Evolutionary conservation across 2,888 invertebrate species (phyloP).

Genomic region (Luperina testacea): DNA sequence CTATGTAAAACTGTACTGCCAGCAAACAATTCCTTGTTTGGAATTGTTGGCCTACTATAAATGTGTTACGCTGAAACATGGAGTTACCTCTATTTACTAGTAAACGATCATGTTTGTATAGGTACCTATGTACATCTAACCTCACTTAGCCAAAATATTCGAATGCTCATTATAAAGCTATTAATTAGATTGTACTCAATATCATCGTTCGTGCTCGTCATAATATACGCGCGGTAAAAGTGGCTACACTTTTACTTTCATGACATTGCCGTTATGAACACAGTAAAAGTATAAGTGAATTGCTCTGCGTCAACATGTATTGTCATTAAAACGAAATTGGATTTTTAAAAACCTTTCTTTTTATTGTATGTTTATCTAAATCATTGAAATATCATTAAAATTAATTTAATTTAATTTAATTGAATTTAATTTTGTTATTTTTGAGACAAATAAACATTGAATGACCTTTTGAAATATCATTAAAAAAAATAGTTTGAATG

Average conservation of each 20-base stretch:
- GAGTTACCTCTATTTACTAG: conserved; percentile 1
- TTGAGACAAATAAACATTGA: no score
- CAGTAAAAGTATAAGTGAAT: conserved; percentile 53
- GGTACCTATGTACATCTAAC: not conserved
- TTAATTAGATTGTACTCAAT: conserved; percentile 53
- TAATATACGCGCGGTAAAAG: conserved; percentile 65
- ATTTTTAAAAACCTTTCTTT: conserved; percentile 21
- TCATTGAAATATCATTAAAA: not conserved
- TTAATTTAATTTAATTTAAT: no score
- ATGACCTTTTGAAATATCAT: no score
- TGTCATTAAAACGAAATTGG: conserved; percentile 25
- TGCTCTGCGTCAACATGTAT: conserved; percentile 16
- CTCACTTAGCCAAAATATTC: conserved; percentile 10
- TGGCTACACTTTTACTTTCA: conserved; percentile 76
- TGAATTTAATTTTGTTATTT: no score
- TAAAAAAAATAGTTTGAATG: not conserved
- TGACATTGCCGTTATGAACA: conserved; percentile 50
- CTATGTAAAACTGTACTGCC: not conserved
- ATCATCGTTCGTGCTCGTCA: conserved; percentile 47
- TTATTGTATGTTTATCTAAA: not conserved
- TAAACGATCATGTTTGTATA: not conserved
- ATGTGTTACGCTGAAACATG: not conserved
- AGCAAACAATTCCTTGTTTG: not conserved
- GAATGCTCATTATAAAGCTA: conserved; percentile 42
- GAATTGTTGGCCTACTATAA: not conserved